These are phyloP conservation scores for Sula dactylatra DNA, from an alignment of 2,113 vertebrate species.

Conservation along the genomic window DNA sequence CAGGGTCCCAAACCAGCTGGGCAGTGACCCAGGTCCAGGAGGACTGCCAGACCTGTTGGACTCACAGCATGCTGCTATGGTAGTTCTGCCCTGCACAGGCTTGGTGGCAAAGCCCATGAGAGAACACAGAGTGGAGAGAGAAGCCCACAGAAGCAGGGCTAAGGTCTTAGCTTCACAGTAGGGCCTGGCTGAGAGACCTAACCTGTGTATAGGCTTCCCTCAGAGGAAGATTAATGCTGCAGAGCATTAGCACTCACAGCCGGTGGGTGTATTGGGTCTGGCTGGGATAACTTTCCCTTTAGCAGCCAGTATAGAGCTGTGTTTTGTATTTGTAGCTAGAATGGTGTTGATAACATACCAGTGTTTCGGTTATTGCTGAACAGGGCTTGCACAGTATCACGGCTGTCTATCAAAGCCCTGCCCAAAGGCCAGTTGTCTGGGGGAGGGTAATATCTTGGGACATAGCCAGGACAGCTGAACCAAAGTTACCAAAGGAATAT, in stretches of 20 bases:
- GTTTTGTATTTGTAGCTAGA: neutral
- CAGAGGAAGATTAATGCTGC: too few relatives aligned
- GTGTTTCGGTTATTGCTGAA: neutral
- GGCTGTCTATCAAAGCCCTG: neutral
- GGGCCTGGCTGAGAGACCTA: neutral
- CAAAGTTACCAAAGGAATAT: neutral
- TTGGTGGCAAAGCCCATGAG: neutral
- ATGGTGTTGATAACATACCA: neutral
- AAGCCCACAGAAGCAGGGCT: neutral
- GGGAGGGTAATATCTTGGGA: neutral
- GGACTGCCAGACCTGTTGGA: neutral
- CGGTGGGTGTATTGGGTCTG: accelerated
- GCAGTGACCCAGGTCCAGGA: neutral
- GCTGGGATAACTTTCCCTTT: neutral
- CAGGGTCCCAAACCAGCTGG: neutral
- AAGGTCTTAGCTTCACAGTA: neutral
- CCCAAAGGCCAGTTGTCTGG: neutral
- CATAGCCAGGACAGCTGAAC: neutral
- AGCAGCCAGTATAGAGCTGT: neutral
- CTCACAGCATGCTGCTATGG: neutral
- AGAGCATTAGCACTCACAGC: neutral
- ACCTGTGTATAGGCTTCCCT: neutral
- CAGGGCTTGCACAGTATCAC: neutral
- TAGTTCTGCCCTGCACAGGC: neutral
- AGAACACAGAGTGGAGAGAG: neutral